phyloP scores from a whole-genome alignment of 2,113 vertebrate species.

The Bufo gargarizans region DNA sequence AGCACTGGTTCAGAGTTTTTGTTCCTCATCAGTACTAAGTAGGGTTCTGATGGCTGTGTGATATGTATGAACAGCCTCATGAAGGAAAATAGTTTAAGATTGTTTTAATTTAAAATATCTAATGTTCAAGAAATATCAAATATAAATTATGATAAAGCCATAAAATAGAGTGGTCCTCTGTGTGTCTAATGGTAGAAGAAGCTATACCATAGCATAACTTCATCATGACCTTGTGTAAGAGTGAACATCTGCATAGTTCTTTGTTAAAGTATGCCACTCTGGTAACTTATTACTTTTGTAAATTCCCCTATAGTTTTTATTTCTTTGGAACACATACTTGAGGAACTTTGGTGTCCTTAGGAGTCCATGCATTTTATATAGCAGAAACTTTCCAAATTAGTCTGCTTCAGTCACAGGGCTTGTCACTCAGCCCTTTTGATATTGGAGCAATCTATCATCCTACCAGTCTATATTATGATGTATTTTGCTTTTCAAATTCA shows the following conservation, averaged over 20 bases:
- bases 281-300: background rate
- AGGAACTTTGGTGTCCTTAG: background rate
- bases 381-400: conserved; percentile 6
- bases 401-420: background rate
- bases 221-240: too few species aligned
- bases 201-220: too few species aligned
- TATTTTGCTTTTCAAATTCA: conserved; percentile 49
- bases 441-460: conserved; percentile 39
- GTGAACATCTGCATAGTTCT: background rate
- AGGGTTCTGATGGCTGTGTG: too few species aligned
- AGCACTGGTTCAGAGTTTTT: too few species aligned
- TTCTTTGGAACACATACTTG: background rate
- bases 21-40: too few species aligned
- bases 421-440: conserved; percentile 30
- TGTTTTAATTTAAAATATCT: too few species aligned
- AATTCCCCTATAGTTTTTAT: background rate
- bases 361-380: background rate
- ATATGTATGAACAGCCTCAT: too few species aligned
- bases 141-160: too few species aligned
- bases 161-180: too few species aligned
- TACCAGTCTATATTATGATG: conserved; percentile 23
- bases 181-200: too few species aligned
- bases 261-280: background rate
- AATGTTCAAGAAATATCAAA: too few species aligned
- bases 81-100: too few species aligned